Evolutionary conservation across 2,113 vertebrate species (phyloP).

Genomic region (Podarcis raffonei): DNA sequence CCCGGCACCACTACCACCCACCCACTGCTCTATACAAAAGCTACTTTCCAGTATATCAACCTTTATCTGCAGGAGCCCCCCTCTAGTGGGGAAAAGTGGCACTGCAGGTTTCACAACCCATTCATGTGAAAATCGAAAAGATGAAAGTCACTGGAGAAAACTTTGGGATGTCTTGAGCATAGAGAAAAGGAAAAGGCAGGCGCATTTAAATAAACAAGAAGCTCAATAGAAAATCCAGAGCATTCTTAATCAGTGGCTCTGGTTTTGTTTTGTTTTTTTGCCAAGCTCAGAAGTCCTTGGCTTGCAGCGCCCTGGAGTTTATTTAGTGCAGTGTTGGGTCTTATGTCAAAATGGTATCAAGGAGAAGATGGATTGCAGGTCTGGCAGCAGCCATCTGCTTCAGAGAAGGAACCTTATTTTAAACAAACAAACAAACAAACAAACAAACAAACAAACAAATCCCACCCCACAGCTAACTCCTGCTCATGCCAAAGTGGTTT

Average conservation of each 20-base stretch:
- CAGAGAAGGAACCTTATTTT: background rate
- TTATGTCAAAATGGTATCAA: background rate
- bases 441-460: background rate
- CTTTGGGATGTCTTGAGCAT: background rate
- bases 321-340: background rate
- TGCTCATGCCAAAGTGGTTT: background rate
- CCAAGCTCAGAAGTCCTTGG: accelerated
- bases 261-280: too few relatives aligned
- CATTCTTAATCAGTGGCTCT: background rate
- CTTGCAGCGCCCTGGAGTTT: accelerated
- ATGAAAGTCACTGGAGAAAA: background rate
- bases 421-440: background rate
- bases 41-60: conserved; percentile 18
- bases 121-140: background rate
- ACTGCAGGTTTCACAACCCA: conserved; percentile 48
- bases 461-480: background rate
- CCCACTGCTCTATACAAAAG: background rate
- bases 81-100: conserved; percentile 68
- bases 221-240: background rate
- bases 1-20: background rate
- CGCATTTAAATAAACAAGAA: background rate
- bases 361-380: background rate
- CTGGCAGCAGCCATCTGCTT: background rate
- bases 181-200: background rate
- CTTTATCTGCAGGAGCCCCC: conserved; percentile 49